Evolutionary conservation across 2,797 vertebrate species (phyloP).

Genomic region (Enteromius viviparus): DNA sequence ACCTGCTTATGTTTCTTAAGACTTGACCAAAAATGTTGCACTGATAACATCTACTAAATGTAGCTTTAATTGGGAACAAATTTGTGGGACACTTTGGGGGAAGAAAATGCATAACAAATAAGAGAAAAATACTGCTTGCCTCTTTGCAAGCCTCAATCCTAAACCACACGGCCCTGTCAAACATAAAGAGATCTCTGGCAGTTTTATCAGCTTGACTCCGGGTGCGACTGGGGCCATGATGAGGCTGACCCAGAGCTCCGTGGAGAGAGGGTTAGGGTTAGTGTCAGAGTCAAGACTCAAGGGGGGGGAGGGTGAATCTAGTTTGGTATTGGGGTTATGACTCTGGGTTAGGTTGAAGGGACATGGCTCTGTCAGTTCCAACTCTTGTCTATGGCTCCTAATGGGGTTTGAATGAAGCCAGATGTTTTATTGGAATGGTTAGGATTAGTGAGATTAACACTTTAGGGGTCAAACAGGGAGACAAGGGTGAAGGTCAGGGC

Average conservation of each 20-base stretch:
- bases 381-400: slow-evolving; percentile 48
- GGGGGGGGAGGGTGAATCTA: slow-evolving; percentile 2
- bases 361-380: slow-evolving; percentile 52
- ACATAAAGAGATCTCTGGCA: not conserved
- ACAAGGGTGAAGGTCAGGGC: slow-evolving; percentile 52
- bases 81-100: not conserved
- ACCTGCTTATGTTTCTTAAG: not conserved
- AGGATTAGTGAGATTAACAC: slow-evolving; percentile 64
- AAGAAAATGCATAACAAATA: not conserved
- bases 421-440: slow-evolving; percentile 62
- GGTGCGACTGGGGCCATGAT: not conserved
- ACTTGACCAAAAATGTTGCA: not conserved
- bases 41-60: not conserved
- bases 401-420: slow-evolving; percentile 63
- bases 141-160: not conserved
- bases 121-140: not conserved
- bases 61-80: not conserved
- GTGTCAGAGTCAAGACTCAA: slow-evolving; percentile 27
- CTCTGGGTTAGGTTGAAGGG: slow-evolving; percentile 46
- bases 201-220: slow-evolving; percentile 8
- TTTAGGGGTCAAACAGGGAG: slow-evolving; percentile 47
- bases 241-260: slow-evolving; percentile 7
- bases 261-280: slow-evolving; percentile 17
- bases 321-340: slow-evolving; percentile 41
- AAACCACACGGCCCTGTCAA: slow-evolving; percentile 6